Conservation (phyloP, 2,113 vertebrate species). For the Mastomys coucha region DNA sequence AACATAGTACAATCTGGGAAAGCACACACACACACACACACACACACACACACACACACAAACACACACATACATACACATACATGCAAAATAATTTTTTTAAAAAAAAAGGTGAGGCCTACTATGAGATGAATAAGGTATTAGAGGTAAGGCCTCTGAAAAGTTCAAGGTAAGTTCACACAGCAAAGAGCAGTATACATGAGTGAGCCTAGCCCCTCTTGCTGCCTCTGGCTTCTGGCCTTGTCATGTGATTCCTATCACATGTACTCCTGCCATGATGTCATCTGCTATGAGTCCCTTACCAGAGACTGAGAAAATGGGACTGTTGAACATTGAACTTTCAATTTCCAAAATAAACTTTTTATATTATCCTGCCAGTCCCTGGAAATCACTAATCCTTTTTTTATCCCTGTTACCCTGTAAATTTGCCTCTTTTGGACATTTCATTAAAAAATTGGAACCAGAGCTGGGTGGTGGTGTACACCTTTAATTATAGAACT, state of each 20-base stretch:
- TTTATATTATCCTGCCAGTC: background rate
- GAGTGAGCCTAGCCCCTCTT: background rate
- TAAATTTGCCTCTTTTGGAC: background rate
- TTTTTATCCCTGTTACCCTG: background rate
- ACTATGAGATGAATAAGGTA: background rate
- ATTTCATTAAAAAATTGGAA: background rate
- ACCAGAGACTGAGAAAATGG: background rate
- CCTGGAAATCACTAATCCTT: constrained; percentile 6
- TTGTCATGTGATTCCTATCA: background rate
- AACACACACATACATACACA: too few species aligned
- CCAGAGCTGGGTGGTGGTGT: background rate
- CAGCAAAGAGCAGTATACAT: background rate
- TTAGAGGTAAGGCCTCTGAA: background rate
- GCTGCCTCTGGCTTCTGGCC: background rate
- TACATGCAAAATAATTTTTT: background rate
- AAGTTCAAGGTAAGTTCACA: background rate
- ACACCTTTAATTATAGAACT: background rate
- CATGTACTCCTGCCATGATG: background rate
- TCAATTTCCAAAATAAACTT: constrained; percentile 8
- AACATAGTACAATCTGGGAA: background rate
- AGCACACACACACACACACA: background rate
- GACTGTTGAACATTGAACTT: background rate
- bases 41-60: too few species aligned
- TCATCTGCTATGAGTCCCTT: background rate
- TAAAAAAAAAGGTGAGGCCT: background rate